These are phyloP conservation scores for Pomacea canaliculata DNA, from an alignment of 2,888 invertebrate species.

Conservation along the genomic window DNA sequence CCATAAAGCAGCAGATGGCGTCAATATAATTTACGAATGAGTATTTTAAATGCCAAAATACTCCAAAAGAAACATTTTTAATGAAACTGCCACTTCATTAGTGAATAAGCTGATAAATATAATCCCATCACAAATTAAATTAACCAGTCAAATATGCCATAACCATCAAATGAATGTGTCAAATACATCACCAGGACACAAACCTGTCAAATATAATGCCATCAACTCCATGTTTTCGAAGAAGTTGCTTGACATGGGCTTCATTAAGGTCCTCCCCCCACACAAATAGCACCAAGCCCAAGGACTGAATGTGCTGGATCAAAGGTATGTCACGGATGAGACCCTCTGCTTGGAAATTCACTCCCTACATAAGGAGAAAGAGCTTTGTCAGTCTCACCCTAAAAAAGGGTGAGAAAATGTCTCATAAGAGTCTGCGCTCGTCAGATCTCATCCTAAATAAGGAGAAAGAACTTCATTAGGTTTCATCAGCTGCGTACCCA, in stretches of 20 bases:
- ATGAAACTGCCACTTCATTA: too few species aligned
- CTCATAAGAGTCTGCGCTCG: too few species aligned
- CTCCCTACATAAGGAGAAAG: conserved; percentile 41
- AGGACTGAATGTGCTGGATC: conserved; percentile 76
- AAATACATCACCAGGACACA: too few species aligned
- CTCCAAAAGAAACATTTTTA: too few species aligned
- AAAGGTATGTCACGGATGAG: conserved; percentile 55
- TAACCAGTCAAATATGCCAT: too few species aligned
- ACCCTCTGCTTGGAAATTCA: conserved; percentile 50
- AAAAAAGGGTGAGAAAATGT: background rate
- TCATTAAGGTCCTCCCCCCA: conserved; percentile 98
- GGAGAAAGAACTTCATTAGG: background rate
- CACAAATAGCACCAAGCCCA: conserved; percentile 90
- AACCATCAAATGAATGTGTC: too few species aligned
- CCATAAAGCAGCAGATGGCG: too few species aligned
- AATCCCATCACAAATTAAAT: too few species aligned
- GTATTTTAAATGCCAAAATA: too few species aligned
- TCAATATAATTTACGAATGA: too few species aligned
- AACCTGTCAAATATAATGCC: conserved; percentile 96
- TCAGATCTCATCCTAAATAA: background rate
- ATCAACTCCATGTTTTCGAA: conserved; percentile 91
- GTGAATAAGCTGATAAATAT: too few species aligned
- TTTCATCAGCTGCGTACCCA: background rate
- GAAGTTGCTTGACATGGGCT: conserved; percentile 83
- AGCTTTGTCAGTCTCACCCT: background rate